Evolutionary conservation across 1,140 invertebrate species (phyloP), one percentile per base, ranked within the genome.

Genomic region (Cherax quadricarinatus): DNA sequence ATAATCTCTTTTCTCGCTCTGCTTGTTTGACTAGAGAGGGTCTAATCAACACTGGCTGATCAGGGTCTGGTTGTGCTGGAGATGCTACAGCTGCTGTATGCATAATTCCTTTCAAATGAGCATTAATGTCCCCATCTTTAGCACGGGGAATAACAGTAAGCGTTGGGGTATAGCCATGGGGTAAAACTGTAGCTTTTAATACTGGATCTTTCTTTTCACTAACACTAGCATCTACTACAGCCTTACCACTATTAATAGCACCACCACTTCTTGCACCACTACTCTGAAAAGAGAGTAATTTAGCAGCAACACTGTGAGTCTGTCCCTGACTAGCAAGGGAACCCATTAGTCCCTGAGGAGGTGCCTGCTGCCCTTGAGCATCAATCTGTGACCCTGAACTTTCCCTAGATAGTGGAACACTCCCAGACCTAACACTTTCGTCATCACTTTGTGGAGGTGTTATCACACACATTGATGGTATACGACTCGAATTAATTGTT

Each of bases 391-490:
- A 88, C 21, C 86, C 91, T 92, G 89, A 90, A 91, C 62, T 90
- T 4, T 93, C 92, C 30, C 88, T 86, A n/a, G 92, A 86, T 9
- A 89, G 66, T 24, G 88, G 85, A 87, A 90, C 83, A 93, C 66
- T 88, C 21, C 89, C 90, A 49, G 93, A 94, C 70, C 93, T 86
- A 89, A 94, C 93, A 87, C 93, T 94, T 73, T 94, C 98, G 94
- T 98, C 98, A 93, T 98, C 98, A 81, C 97, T 98, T 88, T 97
- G 97, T 1, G 97, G 97, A 14, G 98, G 98, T 10, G 98, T 98
- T 24, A 98, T 98, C 0, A 98, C 97, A 95, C 98, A 98, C 97
- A 98, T 98, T 0, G 98, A 98, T 5, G 98, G 98, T 94, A 98
- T 98, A 93, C 98, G 96, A 94, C 97, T 97, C 16, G 97, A 97